Evolutionary conservation across 2,797 vertebrate genomes (phyloP), one percentile per base, ranked within the genome.

Genomic region (Gastrophryne carolinensis): DNA sequence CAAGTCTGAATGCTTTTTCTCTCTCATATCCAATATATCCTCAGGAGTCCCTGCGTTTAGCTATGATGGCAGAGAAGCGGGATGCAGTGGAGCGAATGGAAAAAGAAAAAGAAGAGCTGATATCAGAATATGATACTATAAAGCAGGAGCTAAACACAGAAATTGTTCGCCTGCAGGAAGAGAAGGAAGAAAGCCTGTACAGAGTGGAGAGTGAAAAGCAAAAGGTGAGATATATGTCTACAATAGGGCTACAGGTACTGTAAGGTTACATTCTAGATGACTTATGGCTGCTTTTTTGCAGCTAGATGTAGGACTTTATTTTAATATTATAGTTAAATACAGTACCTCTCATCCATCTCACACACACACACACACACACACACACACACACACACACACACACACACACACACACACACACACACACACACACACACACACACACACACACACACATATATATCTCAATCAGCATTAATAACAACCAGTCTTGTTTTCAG

Each of bases 131-230:
- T 24, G 83, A 85, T 24, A 82, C 83, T 12, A 85, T 91, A 73
- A 86, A 87, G 60, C 86, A 90, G 81, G 89, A 89, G 73, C 86
- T 94, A 79, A 85, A 86, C 32, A 84, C 89, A 61, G 90, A 94
- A 49, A 82, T 93, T 39, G 79, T 79, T 79, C 81, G 79, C 77
- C 77, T 92, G 69, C 90, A 91, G 84, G 91, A 87, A 39, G 85
- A 90, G 30, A 84, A 61, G 53, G 89, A 88, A 9, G 85, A 89
- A 65, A 83, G 84, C 68, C 89, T 93, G 58, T 86, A 92, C 53
- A 87, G 87, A 30, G 87, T 92, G 49, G 91, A 95, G 78, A 89
- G 73, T 2, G 84, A 90, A 73, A 93, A 91, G 83, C 92, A 93
- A 71, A 90, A 94, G 92, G 93, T 95, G 27, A 80, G 0, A 0